Percentiles rank a stretch among this genome's conserved stretches.
Evolutionary conservation across 2,797 vertebrate species (phyloP).

Genomic region (Alosa sapidissima): DNA sequence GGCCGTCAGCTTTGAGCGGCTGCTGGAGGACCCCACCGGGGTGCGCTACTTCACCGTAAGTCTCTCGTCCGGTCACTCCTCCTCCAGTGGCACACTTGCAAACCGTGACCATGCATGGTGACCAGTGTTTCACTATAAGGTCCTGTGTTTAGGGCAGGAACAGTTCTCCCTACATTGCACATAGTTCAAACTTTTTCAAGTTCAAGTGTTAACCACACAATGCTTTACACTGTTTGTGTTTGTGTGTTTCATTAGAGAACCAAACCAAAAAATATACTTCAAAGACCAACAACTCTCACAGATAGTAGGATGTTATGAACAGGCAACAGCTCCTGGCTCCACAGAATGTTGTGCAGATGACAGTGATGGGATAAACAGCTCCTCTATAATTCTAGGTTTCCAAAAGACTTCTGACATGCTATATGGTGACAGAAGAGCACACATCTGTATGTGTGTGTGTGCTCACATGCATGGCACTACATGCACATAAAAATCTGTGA

Average conservation of each 20-base stretch:
- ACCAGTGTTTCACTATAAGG: background rate
- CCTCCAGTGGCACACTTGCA: background rate
- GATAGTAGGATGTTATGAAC: too few relatives aligned
- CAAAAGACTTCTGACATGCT: background rate
- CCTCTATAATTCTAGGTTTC: background rate
- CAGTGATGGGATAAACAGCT: background rate
- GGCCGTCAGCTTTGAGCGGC: conserved; percentile 92
- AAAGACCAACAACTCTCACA: too few relatives aligned
- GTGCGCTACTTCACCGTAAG: conserved; percentile 92
- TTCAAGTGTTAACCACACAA: background rate
- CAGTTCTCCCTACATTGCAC: background rate
- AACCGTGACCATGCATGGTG: background rate
- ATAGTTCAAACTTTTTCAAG: background rate
- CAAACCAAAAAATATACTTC: too few relatives aligned
- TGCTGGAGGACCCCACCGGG: conserved; percentile 87
- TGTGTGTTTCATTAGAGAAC: too few relatives aligned
- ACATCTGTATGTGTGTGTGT: background rate
- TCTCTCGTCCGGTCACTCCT: conserved; percentile 19
- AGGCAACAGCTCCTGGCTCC: too few relatives aligned
- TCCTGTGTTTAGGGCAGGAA: background rate
- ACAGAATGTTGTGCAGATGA: background rate
- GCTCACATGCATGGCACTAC: background rate
- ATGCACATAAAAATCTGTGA: background rate
- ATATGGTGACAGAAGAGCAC: background rate
- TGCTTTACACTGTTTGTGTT: background rate